phyloP scores from a whole-genome alignment of 2,888 invertebrate genomes.

The Phyllotreta cruciferae region DNA sequence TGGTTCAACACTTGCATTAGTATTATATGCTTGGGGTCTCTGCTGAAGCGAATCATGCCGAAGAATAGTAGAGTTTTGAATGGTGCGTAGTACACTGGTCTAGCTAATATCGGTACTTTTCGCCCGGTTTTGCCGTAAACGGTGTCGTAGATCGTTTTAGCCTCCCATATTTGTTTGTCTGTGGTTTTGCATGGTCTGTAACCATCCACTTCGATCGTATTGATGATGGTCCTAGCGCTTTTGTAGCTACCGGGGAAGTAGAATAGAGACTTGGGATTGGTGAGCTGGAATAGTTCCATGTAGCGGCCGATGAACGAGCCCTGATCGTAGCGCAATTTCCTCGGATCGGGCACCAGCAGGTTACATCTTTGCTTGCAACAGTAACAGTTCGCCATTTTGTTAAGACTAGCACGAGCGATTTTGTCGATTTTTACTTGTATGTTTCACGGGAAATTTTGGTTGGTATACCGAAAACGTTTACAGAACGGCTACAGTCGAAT shows the following conservation, averaged over 20 bases:
- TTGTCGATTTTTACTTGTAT: too few relatives aligned
- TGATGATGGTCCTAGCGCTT: conserved; percentile 7
- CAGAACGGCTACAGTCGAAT: too few relatives aligned
- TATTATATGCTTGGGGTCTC: background rate
- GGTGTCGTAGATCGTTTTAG: conserved; percentile 9
- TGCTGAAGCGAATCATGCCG: conserved; percentile 7
- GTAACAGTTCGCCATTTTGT: conserved; percentile 14
- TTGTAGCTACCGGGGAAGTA: background rate
- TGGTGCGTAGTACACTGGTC: conserved; percentile 8
- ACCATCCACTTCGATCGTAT: conserved; percentile 1
- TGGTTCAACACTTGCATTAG: conserved; percentile 1
- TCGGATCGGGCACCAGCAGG: background rate
- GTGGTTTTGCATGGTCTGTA: background rate
- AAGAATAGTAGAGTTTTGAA: conserved; percentile 12
- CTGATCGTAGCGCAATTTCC: conserved; percentile 13
- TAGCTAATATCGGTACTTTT: background rate
- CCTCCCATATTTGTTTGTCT: conserved; percentile 10
- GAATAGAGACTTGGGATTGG: conserved; percentile 16
- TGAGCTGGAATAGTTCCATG: conserved; percentile 17
- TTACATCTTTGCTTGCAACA: conserved; percentile 3
- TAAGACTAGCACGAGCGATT: background rate
- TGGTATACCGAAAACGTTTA: too few relatives aligned
- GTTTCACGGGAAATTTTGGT: conserved; percentile 1
- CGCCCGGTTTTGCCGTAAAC: background rate
- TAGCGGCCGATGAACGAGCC: conserved; percentile 12